Percentiles rank a stretch among this genome's conserved stretches.
Conservation (phyloP, 2,113 vertebrate species). For the Hipposideros armiger region DNA sequence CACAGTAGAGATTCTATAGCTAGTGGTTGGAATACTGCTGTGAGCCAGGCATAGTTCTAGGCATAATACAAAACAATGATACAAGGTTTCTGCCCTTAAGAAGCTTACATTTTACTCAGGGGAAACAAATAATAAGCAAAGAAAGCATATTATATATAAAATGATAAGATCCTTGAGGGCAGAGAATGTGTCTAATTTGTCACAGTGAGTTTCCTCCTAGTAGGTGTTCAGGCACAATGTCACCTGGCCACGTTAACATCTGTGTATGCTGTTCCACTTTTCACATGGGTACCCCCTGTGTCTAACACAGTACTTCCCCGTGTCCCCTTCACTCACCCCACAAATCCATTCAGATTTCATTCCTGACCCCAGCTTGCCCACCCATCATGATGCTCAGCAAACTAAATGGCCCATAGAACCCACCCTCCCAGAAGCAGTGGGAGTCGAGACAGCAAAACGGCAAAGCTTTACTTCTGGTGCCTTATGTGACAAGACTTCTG, state of each 20-base stretch:
- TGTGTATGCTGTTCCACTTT: not conserved
- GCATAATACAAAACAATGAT: not conserved
- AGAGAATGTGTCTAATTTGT: not conserved
- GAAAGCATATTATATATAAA: not conserved
- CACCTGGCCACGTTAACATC: not conserved
- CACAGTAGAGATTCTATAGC: not conserved
- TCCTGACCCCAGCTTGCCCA: not conserved
- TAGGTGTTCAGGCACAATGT: not conserved
- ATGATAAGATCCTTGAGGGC: not conserved
- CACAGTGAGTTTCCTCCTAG: not conserved
- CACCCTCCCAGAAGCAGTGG: not conserved
- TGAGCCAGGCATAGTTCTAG: not conserved
- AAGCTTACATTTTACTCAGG: slow-evolving; percentile 19
- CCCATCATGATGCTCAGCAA: not conserved
- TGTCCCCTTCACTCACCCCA: not conserved
- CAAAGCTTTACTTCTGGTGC: not conserved
- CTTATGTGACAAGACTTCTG: not conserved
- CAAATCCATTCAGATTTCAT: not conserved
- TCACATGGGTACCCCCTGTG: not conserved
- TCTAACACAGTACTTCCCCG: not conserved
- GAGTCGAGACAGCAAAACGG: not conserved
- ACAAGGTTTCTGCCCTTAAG: not conserved
- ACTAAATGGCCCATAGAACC: not conserved
- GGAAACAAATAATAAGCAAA: not conserved
- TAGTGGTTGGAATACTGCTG: not conserved